These are phyloP conservation scores for Chloroceryle aenea DNA, from an alignment of 2,113 vertebrate species.

Conservation along the genomic window DNA sequence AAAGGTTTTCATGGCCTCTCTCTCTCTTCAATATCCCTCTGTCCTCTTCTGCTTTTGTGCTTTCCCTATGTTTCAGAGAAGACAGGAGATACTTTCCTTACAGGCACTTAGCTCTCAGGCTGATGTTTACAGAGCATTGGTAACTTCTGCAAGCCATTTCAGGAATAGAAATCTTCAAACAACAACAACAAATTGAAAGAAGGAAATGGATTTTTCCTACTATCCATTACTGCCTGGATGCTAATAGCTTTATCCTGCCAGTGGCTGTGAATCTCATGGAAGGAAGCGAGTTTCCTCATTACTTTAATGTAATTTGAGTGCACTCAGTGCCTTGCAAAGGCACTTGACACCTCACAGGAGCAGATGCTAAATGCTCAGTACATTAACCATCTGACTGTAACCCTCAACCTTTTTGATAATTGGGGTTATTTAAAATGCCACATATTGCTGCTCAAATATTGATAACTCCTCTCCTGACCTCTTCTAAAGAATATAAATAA, in stretches of 20 bases:
- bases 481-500: slow-evolving; percentile 43
- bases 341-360: slow-evolving; percentile 39
- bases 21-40: neutral
- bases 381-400: slow-evolving; percentile 41
- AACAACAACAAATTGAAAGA: neutral
- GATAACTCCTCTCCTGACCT: slow-evolving; percentile 31
- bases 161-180: neutral
- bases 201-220: slow-evolving; percentile 41
- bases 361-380: slow-evolving; percentile 48
- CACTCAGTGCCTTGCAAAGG: slow-evolving; percentile 38
- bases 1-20: neutral
- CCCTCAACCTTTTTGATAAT: slow-evolving; percentile 10
- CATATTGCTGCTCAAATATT: slow-evolving; percentile 2
- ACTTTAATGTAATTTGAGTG: slow-evolving; percentile 54
- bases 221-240: slow-evolving; percentile 36
- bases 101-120: neutral
- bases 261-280: slow-evolving; percentile 1
- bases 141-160: neutral
- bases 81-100: neutral
- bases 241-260: slow-evolving; percentile 39
- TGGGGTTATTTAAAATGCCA: slow-evolving; percentile 19
- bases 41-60: neutral
- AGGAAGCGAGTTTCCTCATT: slow-evolving; percentile 41
- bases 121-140: neutral
- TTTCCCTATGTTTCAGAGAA: neutral